Base-by-base conservation (phyloP, 2,797 vertebrate species). In the Scolopax rusticola region DNA sequence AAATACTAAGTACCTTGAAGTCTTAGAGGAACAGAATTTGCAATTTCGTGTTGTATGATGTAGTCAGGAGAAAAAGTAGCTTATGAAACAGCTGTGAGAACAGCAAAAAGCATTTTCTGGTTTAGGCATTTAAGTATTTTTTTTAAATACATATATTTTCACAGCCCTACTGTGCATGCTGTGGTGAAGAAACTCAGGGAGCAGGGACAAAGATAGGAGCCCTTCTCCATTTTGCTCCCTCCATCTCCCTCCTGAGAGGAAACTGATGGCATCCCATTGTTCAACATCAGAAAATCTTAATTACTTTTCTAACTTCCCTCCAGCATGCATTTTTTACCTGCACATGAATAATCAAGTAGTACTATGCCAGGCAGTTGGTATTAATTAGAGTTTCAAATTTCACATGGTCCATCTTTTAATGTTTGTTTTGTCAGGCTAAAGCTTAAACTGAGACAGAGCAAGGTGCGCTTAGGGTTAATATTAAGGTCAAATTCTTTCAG, bases 351-450 rank as follows among this genome's bases (percentile, higher is more conserved):
- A 59, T 89, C 16, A 87, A 68, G 47, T 84, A 61, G 25, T 93
- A 3, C 48, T 70, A 7, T 41, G 11, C 32, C 50, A 75, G 17
- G 53, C 67, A 60, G 36, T 63, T 81, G 74, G 24, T 84, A 43
- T 41, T 91, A 97, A 87, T 48, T 83, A 51, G 23, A 11, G 10
- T 78, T 95, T 95, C n/a, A 40, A 11, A 80, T 95, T 83, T 73
- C 41, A 47, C 17, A 4, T 21, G 64, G 51, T 80, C 33, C 19
- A 3, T 86, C 50, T 77, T 80, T 28, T 41, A 50, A 11, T 56
- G 6, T 63, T 76, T 57, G 14, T 53, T 96, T 20, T 53, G 9
- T 60, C 16, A 28, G 32, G 15, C 36, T 94, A 63, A 73, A 81
- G 17, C 41, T 56, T 78, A 78, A 88, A 78, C 25, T 33, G 61